Conservation (phyloP, 2,113 vertebrate species). For the Aspiorhynchus laticeps region DNA sequence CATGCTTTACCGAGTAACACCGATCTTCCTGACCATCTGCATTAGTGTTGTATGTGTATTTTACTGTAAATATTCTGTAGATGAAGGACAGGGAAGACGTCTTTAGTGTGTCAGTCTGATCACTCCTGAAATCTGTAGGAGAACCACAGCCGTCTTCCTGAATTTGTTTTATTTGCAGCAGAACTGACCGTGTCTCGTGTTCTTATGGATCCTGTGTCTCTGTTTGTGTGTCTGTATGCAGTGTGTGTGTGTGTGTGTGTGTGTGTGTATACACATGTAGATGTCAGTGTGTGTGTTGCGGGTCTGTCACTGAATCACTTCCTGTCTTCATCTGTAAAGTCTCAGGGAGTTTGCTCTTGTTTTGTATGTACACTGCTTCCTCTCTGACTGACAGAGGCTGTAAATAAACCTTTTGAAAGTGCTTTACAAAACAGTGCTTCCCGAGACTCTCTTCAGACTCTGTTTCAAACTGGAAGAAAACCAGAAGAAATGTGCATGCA, state of each 20-base stretch:
- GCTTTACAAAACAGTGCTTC: conserved; percentile 63
- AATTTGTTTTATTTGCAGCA: neutral
- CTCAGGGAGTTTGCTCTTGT: conserved; percentile 76
- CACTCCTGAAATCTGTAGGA: neutral
- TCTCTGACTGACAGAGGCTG: conserved; percentile 70
- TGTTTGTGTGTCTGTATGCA: neutral
- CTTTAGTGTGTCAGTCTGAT: neutral
- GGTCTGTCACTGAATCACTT: neutral
- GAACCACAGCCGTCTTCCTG: neutral
- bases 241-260: no score
- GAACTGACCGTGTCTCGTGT: neutral
- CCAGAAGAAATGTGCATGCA: neutral
- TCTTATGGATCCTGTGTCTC: neutral
- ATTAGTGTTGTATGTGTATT: neutral
- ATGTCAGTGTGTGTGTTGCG: neutral
- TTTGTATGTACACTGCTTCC: conserved; percentile 71
- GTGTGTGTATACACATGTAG: no score
- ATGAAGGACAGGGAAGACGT: neutral
- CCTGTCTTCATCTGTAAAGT: conserved; percentile 54
- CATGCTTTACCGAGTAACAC: neutral
- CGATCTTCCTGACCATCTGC: neutral
- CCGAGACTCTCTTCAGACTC: neutral
- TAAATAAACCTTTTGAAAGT: conserved; percentile 81
- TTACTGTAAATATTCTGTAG: neutral
- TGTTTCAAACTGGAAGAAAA: neutral